phyloP scores from a whole-genome alignment of 1,140 invertebrate genomes.

The Neocloeon triangulifer region DNA sequence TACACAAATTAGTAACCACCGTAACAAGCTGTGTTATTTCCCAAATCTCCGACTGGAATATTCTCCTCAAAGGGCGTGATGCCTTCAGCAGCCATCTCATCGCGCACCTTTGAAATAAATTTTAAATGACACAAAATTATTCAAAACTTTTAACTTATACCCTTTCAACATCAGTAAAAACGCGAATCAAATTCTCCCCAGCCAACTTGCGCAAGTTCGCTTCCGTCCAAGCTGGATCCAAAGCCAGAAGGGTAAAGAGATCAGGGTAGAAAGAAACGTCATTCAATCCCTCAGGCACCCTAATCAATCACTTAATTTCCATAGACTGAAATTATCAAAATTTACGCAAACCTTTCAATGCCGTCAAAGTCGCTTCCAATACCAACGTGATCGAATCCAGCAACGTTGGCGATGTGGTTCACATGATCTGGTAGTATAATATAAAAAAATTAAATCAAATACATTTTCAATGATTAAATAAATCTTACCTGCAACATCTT shows the following conservation, averaged over 20 bases:
- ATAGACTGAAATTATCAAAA: not conserved
- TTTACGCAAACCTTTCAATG: conserved; percentile 53
- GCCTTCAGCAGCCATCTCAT: conserved; percentile 8
- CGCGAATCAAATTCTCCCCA: conserved; percentile 48
- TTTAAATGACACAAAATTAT: no score
- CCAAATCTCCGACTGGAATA: no score
- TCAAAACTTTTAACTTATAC: no score
- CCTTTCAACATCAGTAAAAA: no score
- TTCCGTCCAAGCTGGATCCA: conserved; percentile 32
- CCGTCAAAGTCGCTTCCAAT: conserved; percentile 76
- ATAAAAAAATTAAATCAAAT: conserved; percentile 12
- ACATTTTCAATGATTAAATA: conserved; percentile 4
- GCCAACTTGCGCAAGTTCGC: conserved; percentile 53
- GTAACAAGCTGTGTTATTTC: no score
- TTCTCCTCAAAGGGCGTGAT: conserved; percentile 5
- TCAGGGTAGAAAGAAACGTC: conserved; percentile 79
- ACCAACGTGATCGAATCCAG: conserved; percentile 65
- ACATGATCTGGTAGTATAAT: conserved; percentile 73
- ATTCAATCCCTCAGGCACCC: conserved; percentile 55
- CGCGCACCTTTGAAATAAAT: no score
- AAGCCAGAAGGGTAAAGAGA: conserved; percentile 45
- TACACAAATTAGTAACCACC: no score
- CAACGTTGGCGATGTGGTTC: conserved; percentile 58
- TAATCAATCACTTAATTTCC: conserved; percentile 8
- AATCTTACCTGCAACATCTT: conserved; percentile 52